phyloP scores from a whole-genome alignment of 2,113 vertebrate species.

The Columba janthina region DNA sequence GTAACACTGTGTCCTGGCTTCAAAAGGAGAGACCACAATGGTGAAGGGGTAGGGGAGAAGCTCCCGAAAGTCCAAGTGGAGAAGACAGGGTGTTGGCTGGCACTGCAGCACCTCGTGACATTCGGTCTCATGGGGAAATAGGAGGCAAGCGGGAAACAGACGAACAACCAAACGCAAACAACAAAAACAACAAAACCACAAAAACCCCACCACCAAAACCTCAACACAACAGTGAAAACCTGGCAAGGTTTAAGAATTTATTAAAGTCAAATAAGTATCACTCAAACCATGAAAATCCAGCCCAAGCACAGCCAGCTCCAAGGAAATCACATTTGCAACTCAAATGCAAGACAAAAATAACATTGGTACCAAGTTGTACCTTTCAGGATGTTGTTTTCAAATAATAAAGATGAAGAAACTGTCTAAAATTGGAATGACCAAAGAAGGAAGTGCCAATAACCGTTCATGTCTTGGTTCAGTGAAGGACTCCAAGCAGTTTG shows the following conservation, averaged over 20 bases:
- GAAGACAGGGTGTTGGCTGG: neutral
- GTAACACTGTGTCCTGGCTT: neutral
- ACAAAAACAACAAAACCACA: too few species aligned
- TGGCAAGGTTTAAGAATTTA: neutral
- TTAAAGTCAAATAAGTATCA: neutral
- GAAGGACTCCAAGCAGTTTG: neutral
- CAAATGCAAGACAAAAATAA: neutral
- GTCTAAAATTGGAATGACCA: neutral
- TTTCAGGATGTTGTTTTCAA: constrained; percentile 9
- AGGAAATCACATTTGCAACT: neutral
- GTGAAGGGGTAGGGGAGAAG: neutral
- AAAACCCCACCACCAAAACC: too few species aligned
- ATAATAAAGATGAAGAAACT: neutral
- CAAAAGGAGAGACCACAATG: neutral
- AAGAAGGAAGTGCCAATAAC: neutral
- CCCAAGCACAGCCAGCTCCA: neutral
- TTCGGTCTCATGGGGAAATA: neutral
- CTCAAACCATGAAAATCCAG: neutral
- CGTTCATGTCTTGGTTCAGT: neutral
- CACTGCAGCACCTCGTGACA: neutral
- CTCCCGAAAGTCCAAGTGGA: neutral
- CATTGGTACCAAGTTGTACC: neutral
- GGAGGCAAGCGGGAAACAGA: neutral
- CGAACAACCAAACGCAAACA: neutral
- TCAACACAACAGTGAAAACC: neutral